Conservation (phyloP, 2,888 invertebrate species). For the Nomada ferruginata region DNA sequence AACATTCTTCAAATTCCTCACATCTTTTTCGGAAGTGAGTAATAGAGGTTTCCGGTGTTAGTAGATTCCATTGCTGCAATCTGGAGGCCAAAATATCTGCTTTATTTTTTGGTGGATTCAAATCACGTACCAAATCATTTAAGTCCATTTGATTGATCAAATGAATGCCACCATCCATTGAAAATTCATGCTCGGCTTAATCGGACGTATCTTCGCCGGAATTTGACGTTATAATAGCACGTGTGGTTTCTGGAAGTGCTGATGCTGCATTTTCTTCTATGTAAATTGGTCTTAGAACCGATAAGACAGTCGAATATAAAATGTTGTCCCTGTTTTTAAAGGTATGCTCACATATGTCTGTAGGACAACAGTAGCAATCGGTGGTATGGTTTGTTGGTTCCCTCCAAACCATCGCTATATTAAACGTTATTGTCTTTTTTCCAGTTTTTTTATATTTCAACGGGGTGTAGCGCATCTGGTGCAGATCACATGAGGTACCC, state of each 20-base stretch:
- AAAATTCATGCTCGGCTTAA: background rate
- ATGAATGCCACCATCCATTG: background rate
- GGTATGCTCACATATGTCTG: no score
- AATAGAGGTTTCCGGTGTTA: conserved; percentile 35
- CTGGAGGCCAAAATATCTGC: conserved; percentile 59
- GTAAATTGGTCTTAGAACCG: no score
- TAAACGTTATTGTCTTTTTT: background rate
- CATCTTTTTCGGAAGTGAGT: conserved; percentile 47
- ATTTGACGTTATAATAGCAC: background rate
- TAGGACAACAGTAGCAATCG: background rate
- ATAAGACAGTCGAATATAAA: no score
- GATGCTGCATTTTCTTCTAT: no score
- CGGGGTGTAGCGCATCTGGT: background rate
- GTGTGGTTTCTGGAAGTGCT: background rate
- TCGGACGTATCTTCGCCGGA: background rate
- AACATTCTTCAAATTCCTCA: conserved; percentile 32
- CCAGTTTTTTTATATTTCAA: background rate
- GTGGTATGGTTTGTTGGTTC: background rate
- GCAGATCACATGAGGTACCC: conserved; percentile 4
- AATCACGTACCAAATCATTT: conserved; percentile 59
- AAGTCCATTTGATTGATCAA: background rate
- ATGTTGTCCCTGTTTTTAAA: no score
- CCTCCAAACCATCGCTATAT: background rate
- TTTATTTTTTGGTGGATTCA: conserved; percentile 64
- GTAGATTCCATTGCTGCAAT: conserved; percentile 59